Evolutionary conservation across 1,140 invertebrate species (phyloP).

Genomic region (Eriosoma lanigerum): DNA sequence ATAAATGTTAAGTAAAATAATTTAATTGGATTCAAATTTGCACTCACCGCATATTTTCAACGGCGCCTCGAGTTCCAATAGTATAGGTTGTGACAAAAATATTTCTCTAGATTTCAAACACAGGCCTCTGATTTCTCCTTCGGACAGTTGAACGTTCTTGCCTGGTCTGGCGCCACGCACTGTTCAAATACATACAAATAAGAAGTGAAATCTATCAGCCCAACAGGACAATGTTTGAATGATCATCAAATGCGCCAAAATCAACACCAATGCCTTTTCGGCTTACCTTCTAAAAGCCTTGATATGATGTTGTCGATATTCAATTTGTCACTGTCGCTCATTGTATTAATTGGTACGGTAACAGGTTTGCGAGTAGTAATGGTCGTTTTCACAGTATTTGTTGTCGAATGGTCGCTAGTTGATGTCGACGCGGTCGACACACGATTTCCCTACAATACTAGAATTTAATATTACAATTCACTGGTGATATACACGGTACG

Average conservation of each 20-base stretch:
- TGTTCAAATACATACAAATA: conserved; percentile 54
- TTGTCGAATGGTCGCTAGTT: neutral
- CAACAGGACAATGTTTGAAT: neutral
- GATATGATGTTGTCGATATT: conserved; percentile 57
- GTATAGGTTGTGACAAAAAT: conserved; percentile 72
- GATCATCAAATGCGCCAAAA: neutral
- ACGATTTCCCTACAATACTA: too few species aligned
- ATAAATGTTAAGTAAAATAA: too few species aligned
- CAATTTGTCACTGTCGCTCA: conserved; percentile 54
- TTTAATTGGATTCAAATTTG: too few species aligned
- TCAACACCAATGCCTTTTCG: neutral
- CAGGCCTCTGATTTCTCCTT: conserved; percentile 65
- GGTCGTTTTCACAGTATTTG: neutral
- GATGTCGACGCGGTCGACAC: neutral
- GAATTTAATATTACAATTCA: neutral
- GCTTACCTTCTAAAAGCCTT: conserved; percentile 56
- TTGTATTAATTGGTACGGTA: conserved; percentile 10
- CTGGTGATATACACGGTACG: neutral
- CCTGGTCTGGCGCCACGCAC: conserved; percentile 71
- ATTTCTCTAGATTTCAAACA: conserved; percentile 63
- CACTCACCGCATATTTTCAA: conserved; percentile 76
- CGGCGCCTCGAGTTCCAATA: conserved; percentile 62
- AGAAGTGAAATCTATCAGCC: neutral
- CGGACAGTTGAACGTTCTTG: conserved; percentile 74
- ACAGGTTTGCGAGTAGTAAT: neutral